Evolutionary conservation across 1,140 invertebrate species (phyloP), one percentile per base, ranked within the genome.

Genomic region (Whitmania pigra): DNA sequence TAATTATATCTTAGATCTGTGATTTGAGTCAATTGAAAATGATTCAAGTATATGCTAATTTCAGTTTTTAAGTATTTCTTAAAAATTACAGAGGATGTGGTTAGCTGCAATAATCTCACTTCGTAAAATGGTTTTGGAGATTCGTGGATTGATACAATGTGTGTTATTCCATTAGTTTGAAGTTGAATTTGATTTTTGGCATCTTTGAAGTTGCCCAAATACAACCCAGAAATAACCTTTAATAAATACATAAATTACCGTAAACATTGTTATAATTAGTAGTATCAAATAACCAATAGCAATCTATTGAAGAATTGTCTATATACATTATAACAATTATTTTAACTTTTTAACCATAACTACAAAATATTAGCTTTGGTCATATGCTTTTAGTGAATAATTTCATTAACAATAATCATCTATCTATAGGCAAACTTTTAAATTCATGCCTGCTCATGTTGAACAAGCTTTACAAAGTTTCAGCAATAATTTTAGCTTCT

Each of bases 101-200:
- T 11, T 15, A 63, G 11, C 20, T 17, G 20, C 13, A 27, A 27
- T 9, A 63, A 63, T 57, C 60, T 63, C 22, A 63, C 22, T 27
- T 13, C 22, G 11, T 25, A 27, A 43, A 79, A 69, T 70, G 78
- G 76, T 75, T 90, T 87, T 18, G 93, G 92, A 74, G 91, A 90
- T 83, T 96, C 93, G 84, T 95, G 92, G 80, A 97, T 93, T 73
- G 93, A 90, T 69, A 97, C 84, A 75, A 97, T 96, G 81, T 97
- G 93, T 22, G 92, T 94, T 74, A 97, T 97, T 77, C 90, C 88
- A 83, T 91, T 90, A 74, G 89, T 88, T 76, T 90, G 88, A 76
- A 96, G 84, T 81, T 96, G 92, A 76, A 88, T 86, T 18, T 87
- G 80, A 83, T 96, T 93, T 82, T 94, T 95, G 22, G 93, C 93